Conservation (phyloP, 2,888 invertebrate species). For the Euproctis similis region DNA sequence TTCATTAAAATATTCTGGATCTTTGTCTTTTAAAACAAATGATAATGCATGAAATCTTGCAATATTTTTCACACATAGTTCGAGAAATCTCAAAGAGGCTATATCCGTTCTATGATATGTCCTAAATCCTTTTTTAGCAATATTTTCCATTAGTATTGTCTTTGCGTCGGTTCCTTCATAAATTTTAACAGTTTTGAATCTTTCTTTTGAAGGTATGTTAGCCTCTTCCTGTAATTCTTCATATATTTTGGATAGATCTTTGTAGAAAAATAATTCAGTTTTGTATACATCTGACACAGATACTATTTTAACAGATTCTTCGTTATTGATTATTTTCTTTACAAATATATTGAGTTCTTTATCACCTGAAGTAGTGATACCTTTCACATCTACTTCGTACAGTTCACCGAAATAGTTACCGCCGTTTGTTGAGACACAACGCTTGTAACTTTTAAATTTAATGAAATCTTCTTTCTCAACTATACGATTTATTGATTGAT, state of each 20-base stretch:
- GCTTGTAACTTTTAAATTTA: constrained; percentile 6
- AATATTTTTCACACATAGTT: constrained; percentile 9
- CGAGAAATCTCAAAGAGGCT: not conserved
- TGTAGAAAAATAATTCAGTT: constrained; percentile 33
- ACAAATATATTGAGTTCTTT: constrained; percentile 37
- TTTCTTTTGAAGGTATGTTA: constrained; percentile 27
- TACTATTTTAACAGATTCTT: constrained; percentile 22
- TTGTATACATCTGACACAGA: constrained; percentile 25
- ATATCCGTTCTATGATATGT: constrained; percentile 10
- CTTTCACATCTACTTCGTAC: constrained; percentile 33
- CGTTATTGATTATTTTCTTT: constrained; percentile 27
- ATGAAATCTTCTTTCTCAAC: constrained; percentile 24
- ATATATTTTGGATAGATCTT: constrained; percentile 28
- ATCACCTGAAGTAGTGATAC: constrained; percentile 24
- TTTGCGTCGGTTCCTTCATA: constrained; percentile 23
- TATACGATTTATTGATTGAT: not conserved
- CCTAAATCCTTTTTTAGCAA: constrained; percentile 20
- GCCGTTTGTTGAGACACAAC: constrained; percentile 25
- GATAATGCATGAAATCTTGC: constrained; percentile 4
- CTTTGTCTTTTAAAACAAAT: constrained; percentile 5
- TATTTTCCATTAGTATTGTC: constrained; percentile 21
- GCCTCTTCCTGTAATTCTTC: constrained; percentile 28
- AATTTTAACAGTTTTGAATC: constrained; percentile 28
- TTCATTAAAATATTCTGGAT: not conserved
- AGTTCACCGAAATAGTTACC: constrained; percentile 34